Evolutionary conservation across 2,113 vertebrate genomes (phyloP), one percentile per base, ranked within the genome.

Genomic region (Pseudorectes ferrugineus): DNA sequence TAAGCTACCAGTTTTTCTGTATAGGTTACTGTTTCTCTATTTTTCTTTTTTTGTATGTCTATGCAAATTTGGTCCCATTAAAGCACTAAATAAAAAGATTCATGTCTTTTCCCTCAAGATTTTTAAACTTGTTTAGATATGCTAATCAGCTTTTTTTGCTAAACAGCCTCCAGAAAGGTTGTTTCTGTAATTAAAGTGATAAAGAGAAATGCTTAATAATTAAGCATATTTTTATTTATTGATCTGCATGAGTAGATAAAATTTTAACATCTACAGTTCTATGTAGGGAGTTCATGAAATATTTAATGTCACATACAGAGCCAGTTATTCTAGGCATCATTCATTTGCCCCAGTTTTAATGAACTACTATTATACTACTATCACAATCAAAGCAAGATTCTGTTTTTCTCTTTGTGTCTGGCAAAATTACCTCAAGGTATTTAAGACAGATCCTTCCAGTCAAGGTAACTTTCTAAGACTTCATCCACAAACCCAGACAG

Each of bases 151-250:
- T 49, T 78, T 86, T 38, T 87, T 72, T 85, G 68, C 89, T 89
- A 68, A 93, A 63, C 45, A 87, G 61, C 52, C 76, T 93, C 73
- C 31, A 95, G 73, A 92, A 95, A 92, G 23, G 68, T 75, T 95
- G 86, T 57, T 91, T 94, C 89, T 87, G 66, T 92, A 95, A 89
- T 87, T 87, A 85, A 82, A 91, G 57, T 28, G 92, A 88, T 92
- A 81, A 84, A 95, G 52, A 75, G 43, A 89, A 46, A 87, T 75
- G 46, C 52, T 95, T 89, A 95, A 95, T 95, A 95, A 97, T 89
- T 93, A 95, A 96, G 61, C 45, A 46, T 75, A 72, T 81, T 92
- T 96, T 89, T 49, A 78, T 89, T 93, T 91, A 93, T 85, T 92
- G 77, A 85, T 71, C 61, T 93, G 20, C 36, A 87, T 28, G 45